Percentiles rank a stretch among this genome's conserved stretches.
phyloP scores from a whole-genome alignment of 2,888 invertebrate species.

The Chrysina gloriosa region DNA sequence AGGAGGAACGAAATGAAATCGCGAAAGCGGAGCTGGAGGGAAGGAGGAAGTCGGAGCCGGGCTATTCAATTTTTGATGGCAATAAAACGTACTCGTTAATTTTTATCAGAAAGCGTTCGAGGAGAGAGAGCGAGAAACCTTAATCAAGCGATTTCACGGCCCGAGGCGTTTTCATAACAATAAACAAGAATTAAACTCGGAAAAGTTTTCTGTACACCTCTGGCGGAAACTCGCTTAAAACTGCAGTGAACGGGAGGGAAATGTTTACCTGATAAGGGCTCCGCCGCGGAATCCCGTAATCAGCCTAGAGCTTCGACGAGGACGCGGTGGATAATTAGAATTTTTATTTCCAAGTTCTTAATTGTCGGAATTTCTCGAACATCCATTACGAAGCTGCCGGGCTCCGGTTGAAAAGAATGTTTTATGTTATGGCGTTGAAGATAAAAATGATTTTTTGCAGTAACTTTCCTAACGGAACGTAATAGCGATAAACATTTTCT shows the following conservation, averaged over 20 bases:
- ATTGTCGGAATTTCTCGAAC: too few relatives aligned
- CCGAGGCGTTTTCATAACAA: slow-evolving; percentile 38
- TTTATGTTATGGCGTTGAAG: too few relatives aligned
- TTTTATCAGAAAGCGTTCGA: slow-evolving; percentile 38
- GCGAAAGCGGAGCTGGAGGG: neutral
- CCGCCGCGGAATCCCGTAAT: too few relatives aligned
- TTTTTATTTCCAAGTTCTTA: too few relatives aligned
- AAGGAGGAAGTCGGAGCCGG: neutral
- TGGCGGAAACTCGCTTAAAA: slow-evolving; percentile 26
- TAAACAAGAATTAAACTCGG: slow-evolving; percentile 40
- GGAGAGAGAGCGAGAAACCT: slow-evolving; percentile 14
- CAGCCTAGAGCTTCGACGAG: too few relatives aligned
- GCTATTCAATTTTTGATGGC: slow-evolving; percentile 40
- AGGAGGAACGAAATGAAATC: neutral
- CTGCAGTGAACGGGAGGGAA: slow-evolving; percentile 22
- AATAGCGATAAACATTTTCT: too few relatives aligned
- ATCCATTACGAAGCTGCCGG: too few relatives aligned
- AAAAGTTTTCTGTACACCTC: slow-evolving; percentile 36
- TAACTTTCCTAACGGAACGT: too few relatives aligned
- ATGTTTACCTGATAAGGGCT: too few relatives aligned
- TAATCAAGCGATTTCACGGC: slow-evolving; percentile 37
- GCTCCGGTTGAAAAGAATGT: too few relatives aligned
- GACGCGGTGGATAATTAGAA: too few relatives aligned
- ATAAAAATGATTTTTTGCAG: too few relatives aligned
- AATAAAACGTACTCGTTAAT: slow-evolving; percentile 39